These are phyloP conservation scores for Paracentrotus lividus DNA, from an alignment of 53 echinoderm and acorn worm genomes.

Conservation along the genomic window DNA sequence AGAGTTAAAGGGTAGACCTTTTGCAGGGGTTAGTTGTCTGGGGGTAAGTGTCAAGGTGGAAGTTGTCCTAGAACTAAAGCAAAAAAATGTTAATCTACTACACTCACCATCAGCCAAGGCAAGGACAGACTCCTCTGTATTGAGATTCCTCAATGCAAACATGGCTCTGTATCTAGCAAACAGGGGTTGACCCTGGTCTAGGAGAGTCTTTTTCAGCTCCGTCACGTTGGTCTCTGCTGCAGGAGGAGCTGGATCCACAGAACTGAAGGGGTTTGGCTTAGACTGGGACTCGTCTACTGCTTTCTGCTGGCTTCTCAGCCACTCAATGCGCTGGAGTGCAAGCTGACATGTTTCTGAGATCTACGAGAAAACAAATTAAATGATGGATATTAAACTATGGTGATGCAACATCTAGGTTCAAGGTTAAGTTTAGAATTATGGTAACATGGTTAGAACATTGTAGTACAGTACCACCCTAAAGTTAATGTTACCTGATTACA, in stretches of 20 bases:
- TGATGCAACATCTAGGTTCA: too few species aligned
- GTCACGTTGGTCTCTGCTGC: slow-evolving; percentile 70
- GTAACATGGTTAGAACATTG: too few species aligned
- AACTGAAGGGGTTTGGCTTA: slow-evolving; percentile 82
- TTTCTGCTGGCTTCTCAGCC: slow-evolving; percentile 82
- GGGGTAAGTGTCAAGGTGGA: too few species aligned
- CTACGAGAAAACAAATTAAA: slow-evolving; percentile 53
- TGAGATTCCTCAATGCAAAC: slow-evolving; percentile 93
- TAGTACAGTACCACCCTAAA: too few species aligned
- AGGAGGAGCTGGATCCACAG: slow-evolving; percentile 97
- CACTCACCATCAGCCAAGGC: slow-evolving; percentile 85
- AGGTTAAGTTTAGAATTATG: too few species aligned
- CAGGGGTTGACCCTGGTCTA: slow-evolving; percentile 79
- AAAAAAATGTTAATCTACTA: too few species aligned
- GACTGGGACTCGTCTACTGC: slow-evolving; percentile 62
- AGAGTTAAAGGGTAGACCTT: too few species aligned
- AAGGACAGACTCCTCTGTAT: slow-evolving; percentile 80
- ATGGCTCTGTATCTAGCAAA: slow-evolving; percentile 97
- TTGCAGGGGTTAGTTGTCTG: too few species aligned
- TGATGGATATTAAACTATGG: too few species aligned
- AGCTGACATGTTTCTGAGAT: slow-evolving; percentile 95
- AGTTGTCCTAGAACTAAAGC: too few species aligned
- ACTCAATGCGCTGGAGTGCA: slow-evolving; percentile 89
- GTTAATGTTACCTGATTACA: too few species aligned
- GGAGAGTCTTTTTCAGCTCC: slow-evolving; percentile 72